These are phyloP conservation scores for Zaprionus camerounensis DNA, from an alignment of 1,140 invertebrate genomes.

Conservation along the genomic window DNA sequence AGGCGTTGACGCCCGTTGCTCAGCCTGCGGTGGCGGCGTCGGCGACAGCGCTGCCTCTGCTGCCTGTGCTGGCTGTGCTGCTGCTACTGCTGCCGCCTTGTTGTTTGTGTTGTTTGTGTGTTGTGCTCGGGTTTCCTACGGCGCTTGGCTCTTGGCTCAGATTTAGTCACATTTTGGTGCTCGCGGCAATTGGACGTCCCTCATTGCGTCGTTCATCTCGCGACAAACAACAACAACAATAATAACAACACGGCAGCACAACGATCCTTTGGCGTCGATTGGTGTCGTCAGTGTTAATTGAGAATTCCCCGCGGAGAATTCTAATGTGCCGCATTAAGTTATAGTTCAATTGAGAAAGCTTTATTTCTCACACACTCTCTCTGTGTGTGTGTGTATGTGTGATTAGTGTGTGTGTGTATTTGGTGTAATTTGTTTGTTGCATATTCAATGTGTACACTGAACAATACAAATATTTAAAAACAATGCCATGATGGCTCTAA, in stretches of 20 bases:
- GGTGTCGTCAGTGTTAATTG: slow-evolving; percentile 45
- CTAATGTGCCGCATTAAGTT: slow-evolving; percentile 12
- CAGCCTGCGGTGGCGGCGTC: slow-evolving; percentile 28
- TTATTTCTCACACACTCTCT: not conserved
- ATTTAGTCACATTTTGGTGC: slow-evolving; percentile 81
- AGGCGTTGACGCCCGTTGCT: slow-evolving; percentile 61
- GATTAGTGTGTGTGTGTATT: not conserved
- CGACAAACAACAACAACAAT: slow-evolving; percentile 5
- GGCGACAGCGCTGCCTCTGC: slow-evolving; percentile 13
- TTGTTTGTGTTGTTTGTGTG: slow-evolving; percentile 1
- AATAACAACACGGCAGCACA: slow-evolving; percentile 6
- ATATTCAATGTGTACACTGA: slow-evolving; percentile 13
- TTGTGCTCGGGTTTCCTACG: slow-evolving; percentile 50
- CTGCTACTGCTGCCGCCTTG: slow-evolving; percentile 18
- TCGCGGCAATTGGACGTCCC: slow-evolving; percentile 76
- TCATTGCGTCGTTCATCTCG: slow-evolving; percentile 34
- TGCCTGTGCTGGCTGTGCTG: too few species aligned
- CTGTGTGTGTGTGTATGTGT: slow-evolving; percentile 1
- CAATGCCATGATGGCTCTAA: slow-evolving; percentile 81
- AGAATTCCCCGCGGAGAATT: slow-evolving; percentile 18
- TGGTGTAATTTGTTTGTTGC: slow-evolving; percentile 32
- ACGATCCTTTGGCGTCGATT: slow-evolving; percentile 53
- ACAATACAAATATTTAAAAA: slow-evolving; percentile 19
- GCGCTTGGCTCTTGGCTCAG: slow-evolving; percentile 74
- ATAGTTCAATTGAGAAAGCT: slow-evolving; percentile 9